Conservation (phyloP, 2,797 vertebrate species). For the Sarcoramphus papa region DNA sequence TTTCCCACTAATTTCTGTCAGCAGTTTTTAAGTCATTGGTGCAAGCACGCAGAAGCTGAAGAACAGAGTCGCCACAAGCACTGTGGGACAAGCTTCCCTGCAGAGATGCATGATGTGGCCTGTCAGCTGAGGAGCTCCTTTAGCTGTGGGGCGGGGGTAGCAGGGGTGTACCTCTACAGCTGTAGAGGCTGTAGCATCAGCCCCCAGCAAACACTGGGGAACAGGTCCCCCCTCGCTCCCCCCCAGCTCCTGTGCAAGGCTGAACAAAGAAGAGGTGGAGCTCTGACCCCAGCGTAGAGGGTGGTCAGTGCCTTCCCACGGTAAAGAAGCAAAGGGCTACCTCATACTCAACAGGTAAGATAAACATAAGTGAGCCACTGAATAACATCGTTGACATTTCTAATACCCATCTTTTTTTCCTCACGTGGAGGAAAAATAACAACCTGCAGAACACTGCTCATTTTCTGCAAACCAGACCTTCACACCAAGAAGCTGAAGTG, state of each 20-base stretch:
- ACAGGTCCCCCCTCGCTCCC: background rate
- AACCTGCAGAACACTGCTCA: background rate
- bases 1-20: background rate
- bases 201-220: background rate
- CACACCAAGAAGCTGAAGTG: background rate
- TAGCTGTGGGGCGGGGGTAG: rapidly evolving
- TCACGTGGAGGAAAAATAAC: rapidly evolving
- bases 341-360: background rate
- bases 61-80: rapidly evolving
- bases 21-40: background rate
- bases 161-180: background rate
- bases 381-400: background rate
- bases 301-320: background rate
- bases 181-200: background rate
- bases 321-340: background rate
- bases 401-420: too few species aligned
- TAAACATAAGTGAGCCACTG: background rate
- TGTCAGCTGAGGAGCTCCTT: background rate
- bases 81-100: background rate
- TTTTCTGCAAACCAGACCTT: background rate
- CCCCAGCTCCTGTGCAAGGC: rapidly evolving
- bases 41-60: background rate
- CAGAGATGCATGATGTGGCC: rapidly evolving
- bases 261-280: background rate
- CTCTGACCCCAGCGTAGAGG: background rate